Evolutionary conservation across 2,888 invertebrate genomes (phyloP).

Genomic region (Agriopis leucophaearia): DNA sequence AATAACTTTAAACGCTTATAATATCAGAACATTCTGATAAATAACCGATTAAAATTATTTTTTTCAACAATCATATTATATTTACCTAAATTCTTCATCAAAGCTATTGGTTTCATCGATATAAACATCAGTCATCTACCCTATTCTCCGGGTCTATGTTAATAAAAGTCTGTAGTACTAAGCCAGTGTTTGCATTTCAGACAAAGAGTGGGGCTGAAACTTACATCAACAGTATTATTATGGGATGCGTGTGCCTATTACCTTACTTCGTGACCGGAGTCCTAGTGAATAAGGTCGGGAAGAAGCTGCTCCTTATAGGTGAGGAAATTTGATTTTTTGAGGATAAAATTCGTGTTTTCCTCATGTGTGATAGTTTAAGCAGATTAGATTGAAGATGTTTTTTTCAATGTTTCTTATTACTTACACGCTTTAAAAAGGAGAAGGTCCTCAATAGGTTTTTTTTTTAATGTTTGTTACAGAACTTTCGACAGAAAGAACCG

Average conservation of each 20-base stretch:
- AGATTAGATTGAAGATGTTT: conserved; percentile 3
- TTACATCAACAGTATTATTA: conserved; percentile 71
- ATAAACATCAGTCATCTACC: too few relatives aligned
- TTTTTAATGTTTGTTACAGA: too few relatives aligned
- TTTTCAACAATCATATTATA: too few relatives aligned
- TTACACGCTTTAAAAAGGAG: background rate
- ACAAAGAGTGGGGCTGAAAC: conserved; percentile 68
- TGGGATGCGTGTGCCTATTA: conserved; percentile 61
- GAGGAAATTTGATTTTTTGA: conserved; percentile 28
- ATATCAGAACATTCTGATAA: too few relatives aligned
- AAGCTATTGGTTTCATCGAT: too few relatives aligned
- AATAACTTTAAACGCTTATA: too few relatives aligned
- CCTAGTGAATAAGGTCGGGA: conserved; percentile 68
- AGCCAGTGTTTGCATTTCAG: conserved; percentile 52
- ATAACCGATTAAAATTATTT: too few relatives aligned
- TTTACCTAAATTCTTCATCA: too few relatives aligned
- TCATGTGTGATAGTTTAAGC: conserved; percentile 5
- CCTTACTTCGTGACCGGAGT: conserved; percentile 64
- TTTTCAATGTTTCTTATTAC: background rate
- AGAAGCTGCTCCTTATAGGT: conserved; percentile 60
- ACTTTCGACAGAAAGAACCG: too few relatives aligned
- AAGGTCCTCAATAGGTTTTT: too few relatives aligned
- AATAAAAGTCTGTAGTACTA: background rate
- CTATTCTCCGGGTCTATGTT: too few relatives aligned
- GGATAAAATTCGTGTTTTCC: conserved; percentile 16